A percentile compares a stretch with the other conserved stretches of the same genome.
Conservation (phyloP, 2,797 vertebrate species). For the Pyrocephalus nanus region DNA sequence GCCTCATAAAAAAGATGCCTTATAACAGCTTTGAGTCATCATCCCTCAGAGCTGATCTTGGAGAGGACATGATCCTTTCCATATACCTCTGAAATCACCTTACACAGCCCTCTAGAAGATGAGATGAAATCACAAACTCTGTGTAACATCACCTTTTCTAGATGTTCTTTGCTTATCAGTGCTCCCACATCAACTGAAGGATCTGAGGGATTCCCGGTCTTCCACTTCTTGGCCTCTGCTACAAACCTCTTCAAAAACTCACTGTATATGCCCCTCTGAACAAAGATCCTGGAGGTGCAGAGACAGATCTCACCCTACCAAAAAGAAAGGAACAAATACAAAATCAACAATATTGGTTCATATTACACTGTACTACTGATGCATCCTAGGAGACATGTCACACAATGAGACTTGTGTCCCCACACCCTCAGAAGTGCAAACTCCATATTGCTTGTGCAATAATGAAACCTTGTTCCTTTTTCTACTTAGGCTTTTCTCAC, state of each 20-base stretch:
- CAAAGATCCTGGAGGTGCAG: slow-evolving; percentile 96
- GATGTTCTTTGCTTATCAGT: slow-evolving; percentile 92
- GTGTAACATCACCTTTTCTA: slow-evolving; percentile 85
- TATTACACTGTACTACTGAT: neutral
- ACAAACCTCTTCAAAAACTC: slow-evolving; percentile 91
- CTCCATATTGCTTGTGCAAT: neutral
- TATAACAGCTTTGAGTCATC: neutral
- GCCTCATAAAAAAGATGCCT: neutral
- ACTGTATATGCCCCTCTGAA: slow-evolving; percentile 87
- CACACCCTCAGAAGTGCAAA: neutral
- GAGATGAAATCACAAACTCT: neutral
- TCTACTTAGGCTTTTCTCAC: neutral
- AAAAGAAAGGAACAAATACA: neutral
- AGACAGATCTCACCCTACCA: slow-evolving; percentile 94
- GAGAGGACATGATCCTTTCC: neutral
- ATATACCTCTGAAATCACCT: neutral
- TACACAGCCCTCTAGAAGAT: neutral
- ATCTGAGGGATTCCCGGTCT: slow-evolving; percentile 87
- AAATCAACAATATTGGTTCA: neutral
- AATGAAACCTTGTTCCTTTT: neutral
- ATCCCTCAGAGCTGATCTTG: neutral
- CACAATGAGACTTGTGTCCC: neutral
- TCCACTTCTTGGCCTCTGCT: slow-evolving; percentile 87
- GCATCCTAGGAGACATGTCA: neutral
- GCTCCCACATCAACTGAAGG: slow-evolving; percentile 83